Percentiles rank a stretch among this genome's conserved stretches.
These are phyloP conservation scores for Argentina silus DNA, from an alignment of 2,797 vertebrate species.

Conservation along the genomic window DNA sequence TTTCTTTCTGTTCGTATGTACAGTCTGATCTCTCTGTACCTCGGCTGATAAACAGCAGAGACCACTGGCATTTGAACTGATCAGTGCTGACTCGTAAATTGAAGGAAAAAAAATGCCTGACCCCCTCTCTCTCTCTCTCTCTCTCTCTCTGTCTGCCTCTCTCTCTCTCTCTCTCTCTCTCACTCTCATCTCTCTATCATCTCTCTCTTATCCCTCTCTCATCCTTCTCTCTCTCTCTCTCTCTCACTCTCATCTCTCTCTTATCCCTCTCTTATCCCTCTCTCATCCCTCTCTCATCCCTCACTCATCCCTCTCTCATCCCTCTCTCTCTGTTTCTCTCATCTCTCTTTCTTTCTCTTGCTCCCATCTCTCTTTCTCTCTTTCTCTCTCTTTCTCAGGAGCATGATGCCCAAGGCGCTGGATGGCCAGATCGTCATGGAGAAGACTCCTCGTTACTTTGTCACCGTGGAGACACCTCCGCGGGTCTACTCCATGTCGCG, in stretches of 20 bases:
- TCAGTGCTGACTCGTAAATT: background rate
- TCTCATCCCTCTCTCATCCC: too few species aligned
- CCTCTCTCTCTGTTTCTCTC: background rate
- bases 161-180: too few species aligned
- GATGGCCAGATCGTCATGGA: conserved; percentile 85
- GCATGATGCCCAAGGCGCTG: conserved; percentile 84
- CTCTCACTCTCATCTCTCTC: background rate
- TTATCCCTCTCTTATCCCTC: too few species aligned
- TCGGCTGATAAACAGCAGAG: too few species aligned
- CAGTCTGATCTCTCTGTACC: too few species aligned
- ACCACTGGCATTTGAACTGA: conserved; percentile 3
- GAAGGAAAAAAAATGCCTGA: conserved; percentile 19
- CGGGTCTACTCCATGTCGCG: conserved; percentile 80
- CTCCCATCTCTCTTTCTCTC: background rate
- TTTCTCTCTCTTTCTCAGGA: conserved; percentile 58
- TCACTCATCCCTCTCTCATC: background rate
- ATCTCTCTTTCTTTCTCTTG: background rate
- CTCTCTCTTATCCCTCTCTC: too few species aligned
- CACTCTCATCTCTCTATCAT: too few species aligned
- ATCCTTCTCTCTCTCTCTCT: background rate
- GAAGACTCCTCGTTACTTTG: conserved; percentile 85
- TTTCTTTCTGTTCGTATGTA: too few species aligned
- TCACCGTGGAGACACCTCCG: conserved; percentile 78
- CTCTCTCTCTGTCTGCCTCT: too few species aligned
- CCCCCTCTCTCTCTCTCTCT: too few species aligned